Conservation (phyloP, 2,113 vertebrate genomes). For the Casuarius casuarius region DNA sequence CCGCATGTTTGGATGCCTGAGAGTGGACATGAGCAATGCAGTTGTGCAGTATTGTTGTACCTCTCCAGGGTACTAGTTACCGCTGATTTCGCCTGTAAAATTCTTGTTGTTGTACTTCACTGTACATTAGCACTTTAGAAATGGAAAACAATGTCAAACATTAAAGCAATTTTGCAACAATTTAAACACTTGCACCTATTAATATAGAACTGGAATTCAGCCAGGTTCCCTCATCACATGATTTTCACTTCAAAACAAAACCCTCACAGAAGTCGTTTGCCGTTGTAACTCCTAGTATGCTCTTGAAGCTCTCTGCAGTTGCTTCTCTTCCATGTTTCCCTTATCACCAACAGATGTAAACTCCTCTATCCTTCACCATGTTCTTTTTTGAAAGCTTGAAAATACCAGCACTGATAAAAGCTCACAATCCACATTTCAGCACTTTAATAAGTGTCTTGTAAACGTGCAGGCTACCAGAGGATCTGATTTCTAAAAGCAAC, state of each 20-base stretch:
- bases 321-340: not conserved
- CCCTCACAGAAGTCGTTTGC: not conserved
- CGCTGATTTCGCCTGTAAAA: not conserved
- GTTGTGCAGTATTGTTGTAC: not conserved
- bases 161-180: conserved; percentile 73
- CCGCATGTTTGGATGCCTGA: not conserved
- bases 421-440: not conserved
- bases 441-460: not conserved
- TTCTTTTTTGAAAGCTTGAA: not conserved
- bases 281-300: not conserved
- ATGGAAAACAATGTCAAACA: conserved; percentile 47
- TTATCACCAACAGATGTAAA: not conserved
- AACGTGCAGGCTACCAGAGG: not conserved
- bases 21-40: not conserved
- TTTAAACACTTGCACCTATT: conserved; percentile 29
- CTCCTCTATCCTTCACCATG: not conserved
- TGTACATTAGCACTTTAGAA: conserved; percentile 66
- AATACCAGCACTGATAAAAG: not conserved
- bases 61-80: not conserved
- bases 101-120: conserved; percentile 22
- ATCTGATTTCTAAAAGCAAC: not conserved
- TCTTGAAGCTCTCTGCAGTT: not conserved
- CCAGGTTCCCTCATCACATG: not conserved
- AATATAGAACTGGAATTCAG: not conserved
- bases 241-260: not conserved